These are phyloP conservation scores for Anguilla megastoma DNA, from an alignment of 2,797 vertebrate species.

Conservation along the genomic window DNA sequence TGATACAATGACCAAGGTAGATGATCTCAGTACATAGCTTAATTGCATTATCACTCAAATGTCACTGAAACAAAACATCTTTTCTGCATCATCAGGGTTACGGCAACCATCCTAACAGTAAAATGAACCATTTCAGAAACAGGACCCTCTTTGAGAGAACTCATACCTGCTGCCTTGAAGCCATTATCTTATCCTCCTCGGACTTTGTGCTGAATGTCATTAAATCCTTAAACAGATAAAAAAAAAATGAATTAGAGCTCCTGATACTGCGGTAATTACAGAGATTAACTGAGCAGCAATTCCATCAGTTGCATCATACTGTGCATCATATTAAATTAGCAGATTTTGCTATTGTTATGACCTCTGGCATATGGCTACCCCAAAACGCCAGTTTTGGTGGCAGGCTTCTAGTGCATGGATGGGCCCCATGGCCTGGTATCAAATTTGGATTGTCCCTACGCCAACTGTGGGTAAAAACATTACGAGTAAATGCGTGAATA, in stretches of 20 bases:
- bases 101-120: background rate
- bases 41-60: too few species aligned
- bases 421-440: too few species aligned
- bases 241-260: background rate
- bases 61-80: background rate
- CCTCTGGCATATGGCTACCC: background rate
- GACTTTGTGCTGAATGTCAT: slow-evolving; percentile 82
- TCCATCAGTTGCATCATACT: background rate
- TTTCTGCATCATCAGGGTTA: background rate
- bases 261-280: background rate
- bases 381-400: background rate
- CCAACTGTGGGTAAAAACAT: too few species aligned
- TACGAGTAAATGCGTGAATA: slow-evolving; percentile 45
- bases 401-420: background rate
- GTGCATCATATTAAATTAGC: background rate
- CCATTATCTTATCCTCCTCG: slow-evolving; percentile 80
- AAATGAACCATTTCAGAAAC: background rate
- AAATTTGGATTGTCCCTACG: too few species aligned
- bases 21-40: too few species aligned
- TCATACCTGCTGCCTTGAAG: slow-evolving; percentile 85
- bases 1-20: too few species aligned
- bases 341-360: background rate
- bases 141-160: background rate
- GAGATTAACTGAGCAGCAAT: background rate
- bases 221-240: slow-evolving; percentile 75